Percentiles rank a stretch among this genome's conserved stretches.
Evolutionary conservation across 2,113 vertebrate species (phyloP).

Genomic region (Alces alces): DNA sequence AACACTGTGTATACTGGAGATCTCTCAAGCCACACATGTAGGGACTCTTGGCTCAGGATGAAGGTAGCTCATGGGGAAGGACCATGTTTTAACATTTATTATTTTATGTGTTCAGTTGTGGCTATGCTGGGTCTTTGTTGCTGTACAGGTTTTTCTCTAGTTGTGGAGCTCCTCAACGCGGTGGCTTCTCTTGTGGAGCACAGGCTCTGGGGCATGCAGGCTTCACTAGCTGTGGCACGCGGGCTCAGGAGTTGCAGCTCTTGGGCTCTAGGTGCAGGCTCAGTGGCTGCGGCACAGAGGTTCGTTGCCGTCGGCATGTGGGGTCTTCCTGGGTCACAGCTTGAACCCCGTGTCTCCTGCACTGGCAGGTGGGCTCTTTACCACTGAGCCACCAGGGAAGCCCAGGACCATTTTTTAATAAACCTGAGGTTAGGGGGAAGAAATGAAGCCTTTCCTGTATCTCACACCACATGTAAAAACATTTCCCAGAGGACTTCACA

Average conservation of each 20-base stretch:
- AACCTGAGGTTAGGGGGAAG: fast-evolving
- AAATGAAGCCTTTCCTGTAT: neutral
- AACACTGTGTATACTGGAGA: neutral
- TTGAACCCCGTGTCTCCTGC: neutral
- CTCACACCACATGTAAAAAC: neutral
- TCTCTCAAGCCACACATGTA: neutral
- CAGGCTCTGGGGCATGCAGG: neutral
- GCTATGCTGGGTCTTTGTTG: neutral
- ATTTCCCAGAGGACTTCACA: neutral
- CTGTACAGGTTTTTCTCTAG: neutral
- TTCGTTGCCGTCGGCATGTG: fast-evolving
- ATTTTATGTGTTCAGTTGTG: neutral
- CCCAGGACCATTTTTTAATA: neutral
- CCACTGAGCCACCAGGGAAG: neutral
- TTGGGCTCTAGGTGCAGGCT: neutral
- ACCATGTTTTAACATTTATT: neutral
- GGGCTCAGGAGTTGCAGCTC: neutral
- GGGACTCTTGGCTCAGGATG: neutral
- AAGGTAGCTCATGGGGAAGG: neutral
- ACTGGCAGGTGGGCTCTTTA: neutral
- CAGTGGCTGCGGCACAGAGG: neutral
- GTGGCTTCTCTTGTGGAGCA: neutral
- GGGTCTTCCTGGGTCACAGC: neutral
- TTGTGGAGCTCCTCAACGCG: neutral
- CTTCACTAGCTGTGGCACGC: neutral